Evolutionary conservation across 2,888 invertebrate species (phyloP), one percentile per base, ranked within the genome.

Genomic region (Pristionchus japonicus): DNA sequence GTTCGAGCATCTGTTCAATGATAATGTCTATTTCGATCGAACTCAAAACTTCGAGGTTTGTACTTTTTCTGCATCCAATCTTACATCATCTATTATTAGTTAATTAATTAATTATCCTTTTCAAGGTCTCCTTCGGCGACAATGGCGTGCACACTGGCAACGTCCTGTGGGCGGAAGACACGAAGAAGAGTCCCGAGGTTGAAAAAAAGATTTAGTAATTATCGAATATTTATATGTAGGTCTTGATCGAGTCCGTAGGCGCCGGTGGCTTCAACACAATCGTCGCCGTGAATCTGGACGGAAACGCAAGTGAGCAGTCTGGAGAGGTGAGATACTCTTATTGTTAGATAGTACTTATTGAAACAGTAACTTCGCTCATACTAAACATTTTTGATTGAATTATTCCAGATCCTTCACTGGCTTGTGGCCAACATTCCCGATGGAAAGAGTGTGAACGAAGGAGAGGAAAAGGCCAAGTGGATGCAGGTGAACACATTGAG

Each of bases 221-320:
- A n/a, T 64, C 64, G 2, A 64, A 64, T 3, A 27, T 31, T 74
- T 17, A n/a, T n/a, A n/a, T n/a, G n/a, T n/a, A 90, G 90, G 88
- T 91, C 3, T n/a, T 23, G 3, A 89, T 92, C 49, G 90, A 89
- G 64, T 82, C 89, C 7, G 88, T 91, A 11, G 90, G 90, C 40
- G 90, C 87, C 1, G 89, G 88, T 0, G 91, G 91, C 27, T 93
- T 89, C 89, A 93, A 91, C 86, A 92, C 93, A 0, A 83, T 99
- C 80, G 95, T 97, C 64, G 95, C 98, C 94, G 97, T 97, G 49
- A 98, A 97, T 95, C 97, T 98, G 3, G 99, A 99, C 96, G 97
- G 98, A 0, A 95, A 95, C 92, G 92, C 95, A 11, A 93, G 93
- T 31, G 91, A 92, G 89, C 95, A 89, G 20, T 31, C 52, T 13